Conservation (phyloP, 2,888 invertebrate genomes). For the Drosophila neonasuta region DNA sequence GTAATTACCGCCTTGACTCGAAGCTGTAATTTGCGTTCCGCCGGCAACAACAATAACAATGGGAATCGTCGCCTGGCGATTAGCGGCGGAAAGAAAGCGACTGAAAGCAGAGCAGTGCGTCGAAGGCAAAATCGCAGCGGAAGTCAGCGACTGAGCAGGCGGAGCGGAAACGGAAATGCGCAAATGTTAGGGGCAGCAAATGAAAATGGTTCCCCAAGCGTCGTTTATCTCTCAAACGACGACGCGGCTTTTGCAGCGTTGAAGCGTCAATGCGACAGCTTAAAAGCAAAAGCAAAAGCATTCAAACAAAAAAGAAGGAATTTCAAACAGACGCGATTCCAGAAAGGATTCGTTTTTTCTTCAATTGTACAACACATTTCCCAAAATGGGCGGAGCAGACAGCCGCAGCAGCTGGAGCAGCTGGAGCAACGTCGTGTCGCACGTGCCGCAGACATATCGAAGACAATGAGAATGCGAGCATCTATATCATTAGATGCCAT, state of each 20-base stretch:
- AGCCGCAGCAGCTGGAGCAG: neutral
- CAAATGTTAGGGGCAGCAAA: conserved; percentile 64
- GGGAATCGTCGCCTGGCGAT: conserved; percentile 47
- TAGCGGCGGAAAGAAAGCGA: conserved; percentile 1
- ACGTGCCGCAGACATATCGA: conserved; percentile 60
- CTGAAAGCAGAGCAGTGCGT: conserved; percentile 11
- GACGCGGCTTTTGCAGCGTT: conserved; percentile 30
- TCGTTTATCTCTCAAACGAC: conserved; percentile 54
- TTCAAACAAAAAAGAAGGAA: conserved; percentile 11
- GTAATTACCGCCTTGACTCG: conserved; percentile 64
- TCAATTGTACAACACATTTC: conserved; percentile 21
- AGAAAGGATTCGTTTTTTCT: conserved; percentile 26
- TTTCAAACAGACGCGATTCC: conserved; percentile 17
- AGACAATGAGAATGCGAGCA: conserved; percentile 46
- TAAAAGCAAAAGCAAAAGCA: conserved; percentile 8
- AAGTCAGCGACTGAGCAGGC: conserved; percentile 39
- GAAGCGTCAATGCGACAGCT: conserved; percentile 37
- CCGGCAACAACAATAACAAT: conserved; percentile 29
- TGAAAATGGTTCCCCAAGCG: conserved; percentile 71
- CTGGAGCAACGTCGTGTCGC: conserved; percentile 20
- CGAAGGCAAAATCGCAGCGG: conserved; percentile 47
- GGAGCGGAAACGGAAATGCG: conserved; percentile 74
- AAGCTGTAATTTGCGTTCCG: conserved; percentile 51
- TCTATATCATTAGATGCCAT: conserved; percentile 47
- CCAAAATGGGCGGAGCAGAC: neutral